Evolutionary conservation across 2,888 invertebrate species (phyloP).

Genomic region (Ormyrus labotus): DNA sequence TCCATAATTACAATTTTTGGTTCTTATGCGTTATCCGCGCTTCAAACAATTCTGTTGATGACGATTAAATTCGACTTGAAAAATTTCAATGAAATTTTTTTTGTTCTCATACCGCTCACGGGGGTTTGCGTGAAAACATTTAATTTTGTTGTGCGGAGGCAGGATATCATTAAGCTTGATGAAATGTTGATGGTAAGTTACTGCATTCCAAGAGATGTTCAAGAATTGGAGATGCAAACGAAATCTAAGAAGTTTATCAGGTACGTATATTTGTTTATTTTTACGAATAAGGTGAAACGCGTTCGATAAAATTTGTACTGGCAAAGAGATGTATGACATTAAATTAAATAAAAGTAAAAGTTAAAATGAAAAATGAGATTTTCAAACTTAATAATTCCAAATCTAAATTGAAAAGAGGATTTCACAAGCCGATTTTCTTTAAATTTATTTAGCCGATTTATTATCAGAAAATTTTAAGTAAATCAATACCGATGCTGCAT

Average conservation of each 20-base stretch:
- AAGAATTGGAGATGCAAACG: neutral
- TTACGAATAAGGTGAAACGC: neutral
- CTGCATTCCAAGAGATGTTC: neutral
- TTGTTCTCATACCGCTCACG: neutral
- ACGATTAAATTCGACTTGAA: neutral
- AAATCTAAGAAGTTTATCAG: neutral
- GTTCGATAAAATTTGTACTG: neutral
- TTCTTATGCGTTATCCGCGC: neutral
- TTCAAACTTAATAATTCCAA: no score
- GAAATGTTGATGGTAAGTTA: slow-evolving; percentile 5
- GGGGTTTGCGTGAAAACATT: neutral
- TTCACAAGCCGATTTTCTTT: no score
- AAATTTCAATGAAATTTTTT: neutral
- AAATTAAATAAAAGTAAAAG: neutral
- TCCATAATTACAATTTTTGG: neutral
- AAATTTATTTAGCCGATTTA: no score
- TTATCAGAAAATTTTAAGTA: no score
- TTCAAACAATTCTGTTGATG: neutral
- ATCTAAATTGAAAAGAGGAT: no score
- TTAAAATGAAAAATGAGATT: neutral
- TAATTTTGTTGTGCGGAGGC: neutral
- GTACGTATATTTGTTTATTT: slow-evolving; percentile 11
- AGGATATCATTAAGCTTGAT: neutral
- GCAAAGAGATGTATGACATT: neutral
- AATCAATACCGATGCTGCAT: no score